A percentile compares a stretch with the other conserved stretches of the same genome.
Evolutionary conservation across 2,113 vertebrate species (phyloP).

Genomic region (Heterotis niloticus): DNA sequence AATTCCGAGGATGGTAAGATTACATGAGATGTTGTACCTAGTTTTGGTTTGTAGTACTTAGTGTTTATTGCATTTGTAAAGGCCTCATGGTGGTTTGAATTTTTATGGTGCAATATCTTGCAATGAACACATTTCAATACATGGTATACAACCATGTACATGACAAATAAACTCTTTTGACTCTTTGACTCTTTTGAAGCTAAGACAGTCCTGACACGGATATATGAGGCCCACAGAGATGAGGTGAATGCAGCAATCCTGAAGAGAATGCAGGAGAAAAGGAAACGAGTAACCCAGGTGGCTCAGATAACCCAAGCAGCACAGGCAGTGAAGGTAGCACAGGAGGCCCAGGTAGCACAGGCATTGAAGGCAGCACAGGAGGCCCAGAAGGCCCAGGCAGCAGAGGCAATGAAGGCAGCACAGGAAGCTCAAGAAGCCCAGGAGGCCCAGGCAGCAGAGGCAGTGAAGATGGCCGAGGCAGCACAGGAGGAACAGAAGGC

Average conservation of each 20-base stretch:
- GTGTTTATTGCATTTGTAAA: not conserved
- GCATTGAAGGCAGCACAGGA: not conserved
- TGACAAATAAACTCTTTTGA: no score
- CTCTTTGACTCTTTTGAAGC: constrained; percentile 44
- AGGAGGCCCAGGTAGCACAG: not conserved
- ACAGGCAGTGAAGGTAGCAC: no score
- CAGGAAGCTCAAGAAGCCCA: no score
- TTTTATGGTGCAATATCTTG: not conserved
- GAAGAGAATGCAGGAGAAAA: constrained; percentile 55
- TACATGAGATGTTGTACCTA: not conserved
- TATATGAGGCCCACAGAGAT: constrained; percentile 59
- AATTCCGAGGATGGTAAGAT: constrained; percentile 63
- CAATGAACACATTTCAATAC: no score
- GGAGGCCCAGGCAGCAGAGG: no score
- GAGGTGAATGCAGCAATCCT: constrained; percentile 62
- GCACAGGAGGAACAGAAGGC: no score
- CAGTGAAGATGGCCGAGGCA: no score
- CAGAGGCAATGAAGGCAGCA: not conserved
- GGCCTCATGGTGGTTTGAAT: not conserved
- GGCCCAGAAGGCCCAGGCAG: not conserved
- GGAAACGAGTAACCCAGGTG: not conserved
- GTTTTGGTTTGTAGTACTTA: not conserved
- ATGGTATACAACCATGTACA: no score
- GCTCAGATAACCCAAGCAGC: not conserved
- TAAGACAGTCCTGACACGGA: constrained; percentile 50